Evolutionary conservation across 2,888 invertebrate genomes (phyloP), one percentile per base, ranked within the genome.

Genomic region (Globia sparganii): DNA sequence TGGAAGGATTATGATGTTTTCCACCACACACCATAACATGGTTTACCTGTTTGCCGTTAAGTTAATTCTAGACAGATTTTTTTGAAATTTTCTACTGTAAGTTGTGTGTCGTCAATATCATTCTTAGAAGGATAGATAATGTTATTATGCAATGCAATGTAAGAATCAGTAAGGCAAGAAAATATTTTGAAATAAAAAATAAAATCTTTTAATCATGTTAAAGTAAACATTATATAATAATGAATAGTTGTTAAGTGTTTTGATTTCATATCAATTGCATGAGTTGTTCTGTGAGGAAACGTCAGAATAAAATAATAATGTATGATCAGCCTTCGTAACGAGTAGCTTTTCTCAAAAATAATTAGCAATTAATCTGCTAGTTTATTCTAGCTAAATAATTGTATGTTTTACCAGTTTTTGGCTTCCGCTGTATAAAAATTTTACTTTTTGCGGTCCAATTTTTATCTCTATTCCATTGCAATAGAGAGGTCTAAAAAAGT

Each of bases 281-380:
- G 68, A 81, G 40, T 28, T 58, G 21, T 21, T 53, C 13, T 49
- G 64, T 76, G 76, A 58, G 59, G 76, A 80, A 56, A 73, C 18
- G 18, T 28, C 18, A 34, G 40, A 53, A 28, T 34, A 49, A 69
- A 43, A 68, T 75, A 75, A 69, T 80, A 56, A 73, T 80, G 15
- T 15, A 25, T 58, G 28, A 81, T 68, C 62, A 56, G 25, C 21
- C 67, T 75, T 75, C 37, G 1, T 61, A 62, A 34, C 56, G 25
- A 74, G 61, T 66, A 34, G 37, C 21, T 65, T 6, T 62, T 49
- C 11, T 49, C 1, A 56, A 56, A 34, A 69, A 78, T 37, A 56
- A 77, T 49, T 6, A 75, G 34, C n/a, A 49, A 59, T 40, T 43
- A 34, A 75, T 40, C 18, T 13, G 8, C 0, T 37, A 62, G 31